Evolutionary conservation across 2,888 invertebrate genomes (phyloP).

Genomic region (Poecilobothrus nobilitatus): DNA sequence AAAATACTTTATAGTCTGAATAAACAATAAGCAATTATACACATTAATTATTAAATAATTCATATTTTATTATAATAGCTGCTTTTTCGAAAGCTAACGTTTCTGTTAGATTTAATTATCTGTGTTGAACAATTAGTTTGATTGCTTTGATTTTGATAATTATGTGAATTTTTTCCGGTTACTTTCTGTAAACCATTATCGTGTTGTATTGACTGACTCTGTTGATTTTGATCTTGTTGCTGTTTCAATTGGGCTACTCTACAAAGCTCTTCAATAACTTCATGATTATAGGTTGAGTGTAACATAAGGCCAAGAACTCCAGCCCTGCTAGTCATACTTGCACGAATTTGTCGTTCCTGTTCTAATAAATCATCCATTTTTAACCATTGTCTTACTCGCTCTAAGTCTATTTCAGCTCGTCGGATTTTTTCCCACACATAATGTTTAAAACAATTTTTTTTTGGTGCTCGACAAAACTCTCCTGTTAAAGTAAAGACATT

Average conservation of each 20-base stretch:
- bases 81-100: not conserved
- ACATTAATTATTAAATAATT: too few species aligned
- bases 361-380: conserved; percentile 89
- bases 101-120: not conserved
- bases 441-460: conserved; percentile 84
- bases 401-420: conserved; percentile 91
- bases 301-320: conserved; percentile 89
- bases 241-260: conserved; percentile 38
- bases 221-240: conserved; percentile 22
- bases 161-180: not conserved
- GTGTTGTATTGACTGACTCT: conserved; percentile 10
- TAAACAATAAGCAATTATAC: too few species aligned
- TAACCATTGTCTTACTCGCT: conserved; percentile 84
- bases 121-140: not conserved
- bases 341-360: conserved; percentile 79
- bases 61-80: not conserved
- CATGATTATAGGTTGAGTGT: conserved; percentile 95
- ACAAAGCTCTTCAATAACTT: conserved; percentile 66
- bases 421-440: conserved; percentile 94
- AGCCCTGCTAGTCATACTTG: conserved; percentile 65
- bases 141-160: not conserved
- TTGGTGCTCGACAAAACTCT: conserved; percentile 77
- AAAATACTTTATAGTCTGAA: too few species aligned
- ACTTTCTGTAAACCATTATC: not conserved
- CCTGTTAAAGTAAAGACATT: conserved; percentile 78